Base-by-base conservation (phyloP, 2,888 invertebrate genomes). In the Xanthia togata region DNA sequence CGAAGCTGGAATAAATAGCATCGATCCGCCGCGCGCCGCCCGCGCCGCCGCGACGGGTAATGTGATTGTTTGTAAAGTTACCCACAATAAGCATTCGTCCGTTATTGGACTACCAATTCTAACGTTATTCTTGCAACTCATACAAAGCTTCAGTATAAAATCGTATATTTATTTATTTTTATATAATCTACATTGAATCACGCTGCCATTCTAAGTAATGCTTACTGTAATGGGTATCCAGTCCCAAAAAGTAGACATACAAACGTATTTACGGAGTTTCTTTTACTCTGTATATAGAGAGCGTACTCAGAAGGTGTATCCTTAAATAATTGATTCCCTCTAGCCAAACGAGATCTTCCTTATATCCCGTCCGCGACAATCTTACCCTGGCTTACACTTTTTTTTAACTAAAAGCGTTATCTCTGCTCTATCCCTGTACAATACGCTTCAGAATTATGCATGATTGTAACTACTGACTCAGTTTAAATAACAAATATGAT, bases 321-420 rank as follows among this genome's bases (percentile, higher is more conserved):
- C 74, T 81, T 90, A 82, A 89, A 90, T 90, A 90, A 89, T 89
- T 86, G 87, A 90, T 89, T 85, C 81, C 73, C 72, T 77, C 83
- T 78, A 67, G 82, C 78, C 75, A 87, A 87, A 78, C 73, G 73
- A 82, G 79, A 60, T 78, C 69, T 84, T 86, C 82, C 86, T 82
- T 84, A 84, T 84, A 78, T 78, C 76, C 60, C 72, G 65, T 73
- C 73, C 41, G 70, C 78, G 82, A 86, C 82, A 78, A 81, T 81
- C 68, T 81, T 71, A 80, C 75, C 68, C 82, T 47, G 64, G 79
- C 72, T 69, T 68, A 59, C 73, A 64, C 69, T 75, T 76, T 77
- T 73, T 78, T 38, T 75, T 71, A 76, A 76, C 76, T 76, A 79
- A 78, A 86, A 70, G 62, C 47, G 57, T 70, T 57, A 68, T 53